Evolutionary conservation across 2,113 vertebrate species (phyloP).

Genomic region (Corythoichthys haematopterus): DNA sequence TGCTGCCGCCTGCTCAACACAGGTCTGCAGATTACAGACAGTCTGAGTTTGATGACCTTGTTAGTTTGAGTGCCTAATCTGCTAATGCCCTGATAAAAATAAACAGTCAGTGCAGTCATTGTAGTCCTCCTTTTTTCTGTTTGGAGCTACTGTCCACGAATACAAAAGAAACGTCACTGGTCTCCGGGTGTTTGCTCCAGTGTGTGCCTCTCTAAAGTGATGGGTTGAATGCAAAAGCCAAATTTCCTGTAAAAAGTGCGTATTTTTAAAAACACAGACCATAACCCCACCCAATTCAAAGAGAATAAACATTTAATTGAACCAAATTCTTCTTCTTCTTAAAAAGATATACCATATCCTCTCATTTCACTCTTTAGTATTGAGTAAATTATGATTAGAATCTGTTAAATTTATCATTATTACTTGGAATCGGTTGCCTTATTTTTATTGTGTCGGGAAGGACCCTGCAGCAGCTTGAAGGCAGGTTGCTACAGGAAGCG

Average conservation of each 20-base stretch:
- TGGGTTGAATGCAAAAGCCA: background rate
- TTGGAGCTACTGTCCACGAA: conserved; percentile 58
- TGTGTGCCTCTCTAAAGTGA: background rate
- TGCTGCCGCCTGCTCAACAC: conserved; percentile 44
- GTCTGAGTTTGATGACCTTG: conserved; percentile 70
- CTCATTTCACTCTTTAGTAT: too few species aligned
- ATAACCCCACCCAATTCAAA: too few species aligned
- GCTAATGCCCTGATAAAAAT: conserved; percentile 76
- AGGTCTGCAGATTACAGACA: conserved; percentile 58
- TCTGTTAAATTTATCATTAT: too few species aligned
- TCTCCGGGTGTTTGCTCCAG: background rate
- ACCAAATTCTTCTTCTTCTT: background rate
- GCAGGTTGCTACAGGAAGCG: too few species aligned
- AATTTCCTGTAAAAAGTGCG: too few species aligned
- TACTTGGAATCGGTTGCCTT: too few species aligned
- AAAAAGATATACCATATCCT: background rate
- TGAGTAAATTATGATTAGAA: too few species aligned
- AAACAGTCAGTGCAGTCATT: conserved; percentile 63
- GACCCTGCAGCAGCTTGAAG: too few species aligned
- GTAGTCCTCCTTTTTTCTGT: conserved; percentile 25
- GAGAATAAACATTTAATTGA: background rate
- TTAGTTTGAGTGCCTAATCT: conserved; percentile 76
- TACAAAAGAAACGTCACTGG: conserved; percentile 52
- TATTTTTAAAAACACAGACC: too few species aligned
- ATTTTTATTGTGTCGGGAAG: too few species aligned